phyloP scores from a whole-genome alignment of 30 jellyfish, hydroid and myxozoan species.

The Aurelia sp. region DNA sequence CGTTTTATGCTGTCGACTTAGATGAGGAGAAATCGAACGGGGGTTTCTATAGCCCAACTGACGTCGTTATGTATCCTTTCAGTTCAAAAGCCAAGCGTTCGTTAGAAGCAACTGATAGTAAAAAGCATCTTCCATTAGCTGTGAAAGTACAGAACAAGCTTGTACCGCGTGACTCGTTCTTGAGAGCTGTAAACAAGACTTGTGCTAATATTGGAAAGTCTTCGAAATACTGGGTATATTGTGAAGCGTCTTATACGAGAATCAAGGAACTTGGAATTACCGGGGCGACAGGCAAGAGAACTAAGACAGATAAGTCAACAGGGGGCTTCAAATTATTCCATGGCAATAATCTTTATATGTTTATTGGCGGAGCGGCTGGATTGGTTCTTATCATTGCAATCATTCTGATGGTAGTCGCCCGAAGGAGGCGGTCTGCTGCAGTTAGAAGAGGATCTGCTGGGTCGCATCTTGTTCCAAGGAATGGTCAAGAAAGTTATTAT shows the following conservation, averaged over 20 bases:
- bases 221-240: slow-evolving; percentile 28
- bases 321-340: slow-evolving; percentile 27
- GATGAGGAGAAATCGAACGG: slow-evolving; percentile 63
- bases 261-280: slow-evolving; percentile 45
- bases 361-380: slow-evolving; percentile 38
- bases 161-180: slow-evolving; percentile 38
- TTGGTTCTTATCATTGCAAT: slow-evolving; percentile 7
- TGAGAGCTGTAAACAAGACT: slow-evolving; percentile 45
- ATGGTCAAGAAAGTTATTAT: not conserved
- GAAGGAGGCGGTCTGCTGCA: not conserved
- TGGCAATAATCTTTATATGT: slow-evolving; percentile 19
- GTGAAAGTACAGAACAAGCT: slow-evolving; percentile 27
- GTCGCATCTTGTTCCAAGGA: not conserved
- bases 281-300: not conserved
- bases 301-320: not conserved
- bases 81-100: slow-evolving; percentile 14
- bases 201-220: slow-evolving; percentile 10
- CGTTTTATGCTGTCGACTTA: slow-evolving; percentile 42
- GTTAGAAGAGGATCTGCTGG: not conserved
- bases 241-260: slow-evolving; percentile 8
- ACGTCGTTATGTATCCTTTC: slow-evolving; percentile 60
- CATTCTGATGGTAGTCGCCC: not conserved
- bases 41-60: slow-evolving; percentile 59
- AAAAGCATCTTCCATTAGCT: not conserved
- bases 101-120: not conserved